phyloP scores from a whole-genome alignment of 2,797 vertebrate genomes.

The Diceros bicornis region DNA sequence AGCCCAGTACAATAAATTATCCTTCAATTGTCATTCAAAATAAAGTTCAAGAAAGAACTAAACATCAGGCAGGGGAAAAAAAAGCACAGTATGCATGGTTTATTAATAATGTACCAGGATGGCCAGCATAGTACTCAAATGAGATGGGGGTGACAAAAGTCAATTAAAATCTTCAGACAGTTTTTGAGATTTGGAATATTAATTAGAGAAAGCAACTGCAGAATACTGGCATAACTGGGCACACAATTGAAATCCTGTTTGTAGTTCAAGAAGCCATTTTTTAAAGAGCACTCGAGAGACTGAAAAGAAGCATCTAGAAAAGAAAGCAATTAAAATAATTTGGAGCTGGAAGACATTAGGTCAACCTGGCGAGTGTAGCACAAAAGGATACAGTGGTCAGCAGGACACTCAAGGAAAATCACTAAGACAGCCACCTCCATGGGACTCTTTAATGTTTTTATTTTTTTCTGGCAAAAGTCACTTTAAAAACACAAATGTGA shows the following conservation, averaged over 20 bases:
- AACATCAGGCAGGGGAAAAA: not conserved
- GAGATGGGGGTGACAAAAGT: constrained; percentile 76
- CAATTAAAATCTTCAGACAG: constrained; percentile 80
- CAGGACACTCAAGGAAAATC: not conserved
- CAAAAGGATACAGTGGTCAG: not conserved
- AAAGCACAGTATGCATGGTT: not conserved
- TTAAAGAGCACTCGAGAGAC: constrained; percentile 62
- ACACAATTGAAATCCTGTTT: constrained; percentile 77
- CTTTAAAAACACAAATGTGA: constrained; percentile 63
- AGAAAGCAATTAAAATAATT: constrained; percentile 82
- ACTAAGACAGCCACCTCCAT: not conserved
- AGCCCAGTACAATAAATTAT: constrained; percentile 64
- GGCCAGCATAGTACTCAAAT: constrained; percentile 45
- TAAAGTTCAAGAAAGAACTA: constrained; percentile 72
- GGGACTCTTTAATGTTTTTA: not conserved
- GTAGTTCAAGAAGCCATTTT: constrained; percentile 74
- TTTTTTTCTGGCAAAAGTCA: constrained; percentile 45
- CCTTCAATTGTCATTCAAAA: constrained; percentile 74
- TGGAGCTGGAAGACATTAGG: constrained; percentile 43
- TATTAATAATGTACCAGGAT: constrained; percentile 69
- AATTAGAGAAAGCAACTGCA: constrained; percentile 66
- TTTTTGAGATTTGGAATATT: constrained; percentile 77
- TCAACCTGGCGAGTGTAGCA: not conserved
- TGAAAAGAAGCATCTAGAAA: constrained; percentile 74
- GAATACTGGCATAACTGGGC: not conserved